A percentile compares a stretch with the other conserved stretches of the same genome.
phyloP scores from a whole-genome alignment of 1,140 invertebrate genomes.

The Lepidurus couesii region DNA sequence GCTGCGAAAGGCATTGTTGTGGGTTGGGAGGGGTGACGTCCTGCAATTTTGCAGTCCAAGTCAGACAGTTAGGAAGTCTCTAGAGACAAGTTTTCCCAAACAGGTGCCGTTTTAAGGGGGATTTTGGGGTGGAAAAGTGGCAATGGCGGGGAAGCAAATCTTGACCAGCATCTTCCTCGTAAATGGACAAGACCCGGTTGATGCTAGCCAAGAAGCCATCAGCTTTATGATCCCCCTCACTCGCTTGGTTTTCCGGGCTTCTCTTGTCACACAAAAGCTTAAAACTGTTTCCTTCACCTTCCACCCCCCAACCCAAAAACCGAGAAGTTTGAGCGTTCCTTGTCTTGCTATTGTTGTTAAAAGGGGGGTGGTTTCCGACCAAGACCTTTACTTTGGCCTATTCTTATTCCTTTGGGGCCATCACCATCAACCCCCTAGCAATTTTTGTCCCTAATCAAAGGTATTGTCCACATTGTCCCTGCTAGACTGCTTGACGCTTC shows the following conservation, averaged over 20 bases:
- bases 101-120: not conserved
- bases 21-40: not conserved
- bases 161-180: conserved; percentile 1
- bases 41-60: not conserved
- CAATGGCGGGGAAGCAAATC: not conserved
- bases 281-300: not conserved
- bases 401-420: not conserved
- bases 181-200: not conserved
- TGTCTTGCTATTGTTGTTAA: conserved; percentile 17
- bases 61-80: not conserved
- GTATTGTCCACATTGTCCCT: conserved; percentile 7
- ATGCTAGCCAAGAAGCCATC: not conserved
- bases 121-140: not conserved
- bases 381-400: not conserved
- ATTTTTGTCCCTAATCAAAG: conserved; percentile 22
- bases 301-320: not conserved
- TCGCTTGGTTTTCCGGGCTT: not conserved
- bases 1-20: not conserved
- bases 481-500: conserved; percentile 13
- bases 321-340: conserved; percentile 8
- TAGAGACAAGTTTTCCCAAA: not conserved
- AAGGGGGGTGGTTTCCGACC: not conserved
- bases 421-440: conserved; percentile 3
- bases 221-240: conserved; percentile 19
- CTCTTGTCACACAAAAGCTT: conserved; percentile 22